Base-by-base conservation (phyloP, 2,888 invertebrate species). In the Hofmannophila pseudospretella region DNA sequence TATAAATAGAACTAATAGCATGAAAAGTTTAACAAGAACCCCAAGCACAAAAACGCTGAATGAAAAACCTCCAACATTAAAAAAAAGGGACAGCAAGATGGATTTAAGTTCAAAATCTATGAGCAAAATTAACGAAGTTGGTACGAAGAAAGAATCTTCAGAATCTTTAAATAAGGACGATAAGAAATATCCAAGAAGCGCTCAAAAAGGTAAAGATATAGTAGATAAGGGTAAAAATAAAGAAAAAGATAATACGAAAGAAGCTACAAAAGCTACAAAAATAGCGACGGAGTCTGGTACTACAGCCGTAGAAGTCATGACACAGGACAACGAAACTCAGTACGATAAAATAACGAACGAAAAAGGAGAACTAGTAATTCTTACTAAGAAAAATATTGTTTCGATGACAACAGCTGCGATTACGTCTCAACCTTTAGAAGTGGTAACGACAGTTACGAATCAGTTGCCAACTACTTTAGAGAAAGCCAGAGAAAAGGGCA, bases 321-420 rank as follows among this genome's bases (percentile, higher is more conserved):
- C 58, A 45, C 82, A 85, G 54, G 88, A 88, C 41, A 85, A 70
- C 42, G 79, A 82, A 53, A 87, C 88, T 0, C 88, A 88, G 51
- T 85, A 79, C 45, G 87, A 88, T 41, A 85, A 82, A 58, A 54
- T 65, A 8, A 68, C 69, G n/a, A 75, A 75, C 44, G 77, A 76
- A 10, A 77, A 75, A 48, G 78, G 76, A 12, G 84, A 84, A 39
- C 54, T 88, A 9, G 76, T 88, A 4, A 76, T 86, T 35, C 51
- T 88, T 35, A 87, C 87, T 0, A 88, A 87, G 56, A 82, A 84
- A 52, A 88, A 69, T 44, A 74, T 89, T 12, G 77, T 89, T 27
- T 89, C 89, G 10, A 89, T 89, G 89, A 89, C 89, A 8, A 89
- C 88, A 3, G 89, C 89, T 11, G 88, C 89, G 4, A 89, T 89